Percentiles rank a stretch among this genome's conserved stretches.
phyloP scores from a whole-genome alignment of 2,113 vertebrate species.

The Hippopotamus amphibius region DNA sequence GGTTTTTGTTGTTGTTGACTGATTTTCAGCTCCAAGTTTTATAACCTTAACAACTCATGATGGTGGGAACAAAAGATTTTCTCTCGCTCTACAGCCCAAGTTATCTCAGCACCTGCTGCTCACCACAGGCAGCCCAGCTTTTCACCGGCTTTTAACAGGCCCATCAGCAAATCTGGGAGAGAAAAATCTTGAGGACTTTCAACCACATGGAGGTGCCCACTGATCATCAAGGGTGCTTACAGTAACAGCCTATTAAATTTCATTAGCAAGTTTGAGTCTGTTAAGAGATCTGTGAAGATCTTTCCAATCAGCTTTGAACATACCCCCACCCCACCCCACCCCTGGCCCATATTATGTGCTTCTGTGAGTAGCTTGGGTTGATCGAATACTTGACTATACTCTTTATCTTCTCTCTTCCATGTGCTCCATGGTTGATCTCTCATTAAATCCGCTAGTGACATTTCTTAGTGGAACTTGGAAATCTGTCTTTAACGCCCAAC shows the following conservation, averaged over 20 bases:
- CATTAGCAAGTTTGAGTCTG: neutral
- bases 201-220: neutral
- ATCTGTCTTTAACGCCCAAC: neutral
- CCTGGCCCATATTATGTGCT: neutral
- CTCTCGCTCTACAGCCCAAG: neutral
- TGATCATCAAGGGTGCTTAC: neutral
- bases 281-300: neutral
- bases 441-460: neutral
- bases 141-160: neutral
- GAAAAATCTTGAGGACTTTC: neutral
- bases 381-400: neutral
- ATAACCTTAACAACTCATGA: neutral
- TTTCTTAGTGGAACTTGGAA: neutral
- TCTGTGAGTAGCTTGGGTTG: neutral
- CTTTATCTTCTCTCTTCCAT: neutral
- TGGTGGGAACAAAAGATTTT: neutral
- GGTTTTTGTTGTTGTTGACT: constrained; percentile 45
- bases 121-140: neutral
- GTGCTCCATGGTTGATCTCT: neutral
- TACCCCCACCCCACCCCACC: too few relatives aligned
- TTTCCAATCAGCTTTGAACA: neutral
- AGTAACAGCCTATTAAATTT: neutral
- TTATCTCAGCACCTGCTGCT: constrained; percentile 12
- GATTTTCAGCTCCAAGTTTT: constrained; percentile 33
- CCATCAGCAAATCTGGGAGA: neutral